Evolutionary conservation across 1,140 invertebrate genomes (phyloP), one percentile per base, ranked within the genome.

Genomic region (Caligus rogercresseyi): DNA sequence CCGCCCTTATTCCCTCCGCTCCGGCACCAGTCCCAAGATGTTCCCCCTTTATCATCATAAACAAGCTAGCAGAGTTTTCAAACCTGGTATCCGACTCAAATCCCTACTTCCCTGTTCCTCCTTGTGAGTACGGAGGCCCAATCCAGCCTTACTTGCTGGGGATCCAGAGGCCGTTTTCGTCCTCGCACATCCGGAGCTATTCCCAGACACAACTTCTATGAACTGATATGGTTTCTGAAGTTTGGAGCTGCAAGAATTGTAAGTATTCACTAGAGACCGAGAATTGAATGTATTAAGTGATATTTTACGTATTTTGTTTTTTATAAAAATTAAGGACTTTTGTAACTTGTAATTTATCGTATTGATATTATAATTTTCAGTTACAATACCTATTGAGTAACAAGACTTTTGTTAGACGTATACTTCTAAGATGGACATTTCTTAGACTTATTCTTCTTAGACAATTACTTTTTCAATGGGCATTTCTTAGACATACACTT

Each of bases 1-100:
- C 31, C n/a, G 31, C n/a, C 7, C 31, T 43, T 43, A 43, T 43
- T 43, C 31, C 31, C 7, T 43, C 31, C 7, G 55, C 25, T 7
- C 55, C 55, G 14, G 55, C 55, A 3, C 55, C 55, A 3, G 55
- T 57, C 13, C 55, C 55, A 15, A 3, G 55, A 13, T 57, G 55
- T 25, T 57, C 55, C 11, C 55, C 55, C 3, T 57, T 57, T 23
- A 57, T 57, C 55, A 57, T 57, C 4, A 57, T 57, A 3, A 57
- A 57, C 55, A 57, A 57, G 20, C 20, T 57, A 23, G 55, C 55
- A 57, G 55, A 57, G 55, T 57, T 25, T 24, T 21, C 16, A 18
- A 57, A 24, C 16, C 14, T 57, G 13, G 23, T 57, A 3, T 57
- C 55, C 4, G 55, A 57, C 20, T 19, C 16, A 11, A 57, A 57